A percentile compares a stretch with the other conserved stretches of the same genome.
Evolutionary conservation across 2,113 vertebrate species (phyloP).

Genomic region (Ancistrus triradiatus): DNA sequence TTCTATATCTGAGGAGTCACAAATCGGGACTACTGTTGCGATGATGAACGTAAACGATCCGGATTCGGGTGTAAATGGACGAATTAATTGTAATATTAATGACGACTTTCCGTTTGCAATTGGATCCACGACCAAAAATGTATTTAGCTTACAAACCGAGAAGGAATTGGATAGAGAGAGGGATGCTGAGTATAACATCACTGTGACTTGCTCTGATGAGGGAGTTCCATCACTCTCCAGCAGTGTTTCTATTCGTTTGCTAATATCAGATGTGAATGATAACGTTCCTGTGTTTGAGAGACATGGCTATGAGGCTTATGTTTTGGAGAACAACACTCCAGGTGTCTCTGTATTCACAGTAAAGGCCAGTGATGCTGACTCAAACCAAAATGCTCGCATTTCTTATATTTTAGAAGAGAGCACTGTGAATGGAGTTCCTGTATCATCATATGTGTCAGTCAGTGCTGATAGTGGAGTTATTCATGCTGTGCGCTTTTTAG

Average conservation of each 20-base stretch:
- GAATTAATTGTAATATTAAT: constrained; percentile 43
- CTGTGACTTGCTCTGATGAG: constrained; percentile 36
- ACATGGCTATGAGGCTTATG: constrained; percentile 49
- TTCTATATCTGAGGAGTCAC: constrained; percentile 48
- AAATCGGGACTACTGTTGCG: constrained; percentile 44
- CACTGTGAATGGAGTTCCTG: constrained; percentile 16
- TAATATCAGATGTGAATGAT: constrained; percentile 67
- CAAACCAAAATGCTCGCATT: constrained; percentile 52
- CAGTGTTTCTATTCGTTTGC: constrained; percentile 47
- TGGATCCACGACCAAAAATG: constrained; percentile 46
- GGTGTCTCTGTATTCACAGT: constrained; percentile 42
- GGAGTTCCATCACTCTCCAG: constrained; percentile 43
- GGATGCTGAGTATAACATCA: constrained; percentile 40
- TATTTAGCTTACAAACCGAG: constrained; percentile 47
- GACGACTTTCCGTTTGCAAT: constrained; percentile 48
- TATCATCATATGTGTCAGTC: constrained; percentile 54
- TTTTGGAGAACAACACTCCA: constrained; percentile 52
- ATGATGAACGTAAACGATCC: constrained; percentile 57
- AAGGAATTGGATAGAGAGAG: constrained; percentile 46
- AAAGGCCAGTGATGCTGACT: constrained; percentile 50
- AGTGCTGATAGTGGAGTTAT: constrained; percentile 55
- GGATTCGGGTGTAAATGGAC: constrained; percentile 53
- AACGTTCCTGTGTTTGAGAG: constrained; percentile 59
- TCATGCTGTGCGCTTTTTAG: constrained; percentile 48
- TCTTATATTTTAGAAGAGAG: constrained; percentile 44